A percentile compares a stretch with the other conserved stretches of the same genome.
These are phyloP conservation scores for Solea solea DNA, from an alignment of 2,113 vertebrate genomes.

Conservation along the genomic window DNA sequence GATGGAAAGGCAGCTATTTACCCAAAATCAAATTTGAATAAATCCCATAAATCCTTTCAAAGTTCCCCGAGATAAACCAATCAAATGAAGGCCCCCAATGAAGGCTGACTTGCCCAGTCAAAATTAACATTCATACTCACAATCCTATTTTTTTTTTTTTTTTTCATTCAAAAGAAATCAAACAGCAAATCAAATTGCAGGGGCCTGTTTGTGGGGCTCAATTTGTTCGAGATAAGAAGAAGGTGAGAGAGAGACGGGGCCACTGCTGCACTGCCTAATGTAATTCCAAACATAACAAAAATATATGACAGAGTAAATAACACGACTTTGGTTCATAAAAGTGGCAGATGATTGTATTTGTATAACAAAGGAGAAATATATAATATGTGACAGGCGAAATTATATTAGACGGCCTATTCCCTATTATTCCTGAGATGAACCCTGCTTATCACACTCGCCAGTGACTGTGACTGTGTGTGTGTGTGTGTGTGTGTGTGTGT, in stretches of 20 bases:
- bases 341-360: constrained; percentile 55
- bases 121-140: constrained; percentile 67
- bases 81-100: constrained; percentile 51
- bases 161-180: constrained; percentile 67
- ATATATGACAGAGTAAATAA: constrained; percentile 55
- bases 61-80: constrained; percentile 75
- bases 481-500: not conserved
- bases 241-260: constrained; percentile 31
- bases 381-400: constrained; percentile 33
- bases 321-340: constrained; percentile 46
- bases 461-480: not conserved
- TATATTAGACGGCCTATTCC: constrained; percentile 30
- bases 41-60: constrained; percentile 73
- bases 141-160: constrained; percentile 40
- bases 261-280: constrained; percentile 40
- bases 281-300: constrained; percentile 58
- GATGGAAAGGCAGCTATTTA: constrained; percentile 69
- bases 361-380: constrained; percentile 44
- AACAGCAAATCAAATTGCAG: constrained; percentile 64
- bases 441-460: constrained; percentile 39
- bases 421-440: constrained; percentile 43
- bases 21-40: constrained; percentile 75
- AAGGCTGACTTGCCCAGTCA: constrained; percentile 55
- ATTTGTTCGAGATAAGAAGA: constrained; percentile 68
- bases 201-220: constrained; percentile 58